Evolutionary conservation across 2,113 vertebrate genomes (phyloP).

Genomic region (Chaetodon trifascialis): DNA sequence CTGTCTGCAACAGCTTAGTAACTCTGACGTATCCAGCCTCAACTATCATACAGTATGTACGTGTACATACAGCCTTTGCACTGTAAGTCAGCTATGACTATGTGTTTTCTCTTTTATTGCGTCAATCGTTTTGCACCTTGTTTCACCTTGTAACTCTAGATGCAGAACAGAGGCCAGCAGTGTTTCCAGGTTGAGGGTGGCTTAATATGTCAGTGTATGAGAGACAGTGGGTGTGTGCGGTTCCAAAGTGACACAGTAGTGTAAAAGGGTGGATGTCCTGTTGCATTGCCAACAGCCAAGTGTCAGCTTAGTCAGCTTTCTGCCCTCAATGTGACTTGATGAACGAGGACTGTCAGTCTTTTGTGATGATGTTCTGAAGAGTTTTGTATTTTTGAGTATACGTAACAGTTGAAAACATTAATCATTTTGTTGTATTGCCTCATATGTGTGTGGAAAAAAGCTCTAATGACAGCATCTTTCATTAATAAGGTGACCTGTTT

Average conservation of each 20-base stretch:
- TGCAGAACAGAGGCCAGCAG: slow-evolving; percentile 45
- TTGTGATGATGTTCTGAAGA: slow-evolving; percentile 11
- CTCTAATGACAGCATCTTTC: not conserved
- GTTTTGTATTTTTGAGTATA: not conserved
- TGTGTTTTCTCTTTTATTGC: slow-evolving; percentile 22
- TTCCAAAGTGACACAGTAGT: slow-evolving; percentile 65
- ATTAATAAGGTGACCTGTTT: not conserved
- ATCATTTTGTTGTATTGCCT: not conserved
- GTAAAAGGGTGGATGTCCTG: slow-evolving; percentile 73
- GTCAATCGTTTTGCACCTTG: slow-evolving; percentile 7
- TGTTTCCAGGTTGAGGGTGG: slow-evolving; percentile 35
- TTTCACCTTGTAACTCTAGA: slow-evolving; percentile 11
- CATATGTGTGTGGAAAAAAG: not conserved
- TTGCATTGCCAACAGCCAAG: slow-evolving; percentile 69
- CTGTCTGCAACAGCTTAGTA: slow-evolving; percentile 50
- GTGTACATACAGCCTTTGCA: slow-evolving; percentile 13
- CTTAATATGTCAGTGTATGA: slow-evolving; percentile 21
- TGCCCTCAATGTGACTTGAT: slow-evolving; percentile 18
- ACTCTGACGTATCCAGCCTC: slow-evolving; percentile 47
- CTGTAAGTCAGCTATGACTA: slow-evolving; percentile 15
- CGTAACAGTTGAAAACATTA: not conserved
- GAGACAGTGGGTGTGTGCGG: slow-evolving; percentile 31
- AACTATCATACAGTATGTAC: slow-evolving; percentile 18
- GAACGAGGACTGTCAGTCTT: slow-evolving; percentile 18
- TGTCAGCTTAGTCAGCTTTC: slow-evolving; percentile 69